phyloP scores from a whole-genome alignment of 92 coral and sea anemone species.

The Phenganax stokvisi region DNA sequence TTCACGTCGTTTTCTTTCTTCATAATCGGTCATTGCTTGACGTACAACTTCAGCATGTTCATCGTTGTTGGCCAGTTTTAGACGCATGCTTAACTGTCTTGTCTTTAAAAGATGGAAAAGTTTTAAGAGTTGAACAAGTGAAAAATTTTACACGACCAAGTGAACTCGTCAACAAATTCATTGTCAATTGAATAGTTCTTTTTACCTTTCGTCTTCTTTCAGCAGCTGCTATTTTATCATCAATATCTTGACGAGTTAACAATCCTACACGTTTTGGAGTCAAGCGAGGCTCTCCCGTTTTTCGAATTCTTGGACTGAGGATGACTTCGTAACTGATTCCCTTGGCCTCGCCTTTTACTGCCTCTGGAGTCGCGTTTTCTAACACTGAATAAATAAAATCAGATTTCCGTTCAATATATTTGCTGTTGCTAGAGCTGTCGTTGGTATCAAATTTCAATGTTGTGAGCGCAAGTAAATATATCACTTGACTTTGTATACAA shows the following conservation, averaged over 20 bases:
- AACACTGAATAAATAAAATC: no score
- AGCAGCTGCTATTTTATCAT: conserved; percentile 28
- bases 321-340: conserved; percentile 29
- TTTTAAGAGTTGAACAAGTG: no score
- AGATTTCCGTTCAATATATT: background rate
- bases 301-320: conserved; percentile 27
- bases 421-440: background rate
- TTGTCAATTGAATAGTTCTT: background rate
- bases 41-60: conserved; percentile 15
- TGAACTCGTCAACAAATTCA: background rate
- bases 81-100: conserved; percentile 20
- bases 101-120: background rate
- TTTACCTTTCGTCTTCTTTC: conserved; percentile 32
- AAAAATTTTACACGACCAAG: background rate
- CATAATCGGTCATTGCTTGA: conserved; percentile 36
- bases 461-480: background rate
- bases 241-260: conserved; percentile 14
- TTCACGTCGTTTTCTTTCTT: conserved; percentile 23
- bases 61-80: conserved; percentile 10
- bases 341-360: background rate
- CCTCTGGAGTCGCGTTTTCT: background rate
- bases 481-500: background rate
- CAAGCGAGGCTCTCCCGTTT: conserved; percentile 18
- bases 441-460: no score
- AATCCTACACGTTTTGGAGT: conserved; percentile 21